Evolutionary conservation across 2,113 vertebrate species (phyloP), one percentile per base, ranked within the genome.

Genomic region (Meles meles): DNA sequence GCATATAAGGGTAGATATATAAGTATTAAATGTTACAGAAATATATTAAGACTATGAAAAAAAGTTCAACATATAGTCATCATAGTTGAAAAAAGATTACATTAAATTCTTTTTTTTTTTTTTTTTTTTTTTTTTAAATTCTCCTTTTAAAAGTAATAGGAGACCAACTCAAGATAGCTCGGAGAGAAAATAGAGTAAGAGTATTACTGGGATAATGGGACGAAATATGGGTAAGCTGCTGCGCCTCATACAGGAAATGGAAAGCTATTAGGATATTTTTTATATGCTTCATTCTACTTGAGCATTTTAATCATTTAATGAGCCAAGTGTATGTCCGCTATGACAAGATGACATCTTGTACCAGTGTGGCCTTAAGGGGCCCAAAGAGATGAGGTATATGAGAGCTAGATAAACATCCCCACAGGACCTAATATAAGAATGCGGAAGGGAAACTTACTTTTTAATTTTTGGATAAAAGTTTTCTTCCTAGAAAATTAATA

Each of bases 401-500:
- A 77, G 20, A 61, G 9, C 13, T 21, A 31, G 3, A 47, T 3
- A 95, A 55, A 47, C n/a, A 69, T 25, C 44, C 63, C 21, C 42
- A 49, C 69, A 59, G 10, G 17, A 82, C 52, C 57, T 69, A 61
- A 3, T 47, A 49, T 7, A 71, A 80, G 42, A 57, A 47, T 29
- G 10, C 8, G 9, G 6, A n/a, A 27, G 20, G 14, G 17, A 87
- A 85, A 61, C 47, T 34, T 61, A 42, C 31, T 69, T 93, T 74
- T 93, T 37, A 55, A 63, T 55, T 77, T 85, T 81, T 82, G 76
- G 23, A 59, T 25, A 65, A 87, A 72, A 59, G 6, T 7, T 61
- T 13, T 69, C 80, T 90, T 91, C 44, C 31, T 84, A 83, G 80
- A 90, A 95, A 97, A 76, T 83, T 83, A 93, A 77, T 5, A 29